Conservation (phyloP, 2,797 vertebrate species). For the Lindbergichthys nudifrons region DNA sequence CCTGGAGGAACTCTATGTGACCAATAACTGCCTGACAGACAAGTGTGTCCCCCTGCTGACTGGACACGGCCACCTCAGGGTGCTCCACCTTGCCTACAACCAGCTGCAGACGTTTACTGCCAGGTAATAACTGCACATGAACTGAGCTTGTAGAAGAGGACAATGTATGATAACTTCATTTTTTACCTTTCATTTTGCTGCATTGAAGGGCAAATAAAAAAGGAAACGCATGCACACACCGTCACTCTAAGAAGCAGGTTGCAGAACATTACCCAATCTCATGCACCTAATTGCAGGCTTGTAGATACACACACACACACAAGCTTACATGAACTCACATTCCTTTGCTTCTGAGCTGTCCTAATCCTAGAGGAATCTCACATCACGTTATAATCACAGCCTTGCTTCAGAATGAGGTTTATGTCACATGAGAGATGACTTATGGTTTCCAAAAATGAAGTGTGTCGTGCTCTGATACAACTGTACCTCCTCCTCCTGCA, state of each 20-base stretch:
- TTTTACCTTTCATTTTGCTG: not conserved
- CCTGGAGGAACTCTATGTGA: slow-evolving; percentile 94
- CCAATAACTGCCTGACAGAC: slow-evolving; percentile 94
- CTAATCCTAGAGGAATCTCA: not conserved
- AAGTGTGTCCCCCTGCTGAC: slow-evolving; percentile 93
- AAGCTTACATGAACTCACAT: not conserved
- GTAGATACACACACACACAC: too few relatives aligned
- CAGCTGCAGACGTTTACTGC: slow-evolving; percentile 95
- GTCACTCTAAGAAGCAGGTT: not conserved
- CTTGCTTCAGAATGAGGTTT: not conserved
- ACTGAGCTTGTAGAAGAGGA: not conserved
- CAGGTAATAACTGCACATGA: slow-evolving; percentile 81
- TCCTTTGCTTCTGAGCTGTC: not conserved
- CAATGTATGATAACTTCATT: not conserved
- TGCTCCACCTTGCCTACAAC: slow-evolving; percentile 96
- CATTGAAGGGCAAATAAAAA: not conserved
- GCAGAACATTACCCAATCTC: not conserved
- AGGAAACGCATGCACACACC: not conserved
- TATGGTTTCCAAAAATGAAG: slow-evolving; percentile 3
- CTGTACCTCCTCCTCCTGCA: slow-evolving; percentile 56
- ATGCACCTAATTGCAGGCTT: not conserved
- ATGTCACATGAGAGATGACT: slow-evolving; percentile 12
- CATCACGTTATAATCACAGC: not conserved
- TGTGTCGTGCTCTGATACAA: slow-evolving; percentile 4
- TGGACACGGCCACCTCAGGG: slow-evolving; percentile 90